Conservation (phyloP, 1,140 invertebrate genomes). For the Camponotus vicinus region DNA sequence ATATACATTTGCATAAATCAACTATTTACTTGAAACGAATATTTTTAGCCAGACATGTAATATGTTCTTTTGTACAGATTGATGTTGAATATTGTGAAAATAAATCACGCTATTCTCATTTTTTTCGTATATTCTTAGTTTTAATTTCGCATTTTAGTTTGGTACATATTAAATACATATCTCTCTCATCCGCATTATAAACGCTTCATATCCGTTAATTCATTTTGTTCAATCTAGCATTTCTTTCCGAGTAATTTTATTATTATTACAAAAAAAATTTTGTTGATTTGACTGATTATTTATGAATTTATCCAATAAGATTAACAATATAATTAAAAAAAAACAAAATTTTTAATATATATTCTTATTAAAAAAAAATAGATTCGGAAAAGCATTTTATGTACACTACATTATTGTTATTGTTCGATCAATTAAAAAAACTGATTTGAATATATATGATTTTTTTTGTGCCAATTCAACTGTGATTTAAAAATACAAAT, state of each 20-base stretch:
- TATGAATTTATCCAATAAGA: no score
- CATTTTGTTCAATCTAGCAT: no score
- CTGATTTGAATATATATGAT: neutral
- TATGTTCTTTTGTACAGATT: neutral
- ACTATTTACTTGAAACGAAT: neutral
- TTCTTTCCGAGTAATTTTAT: no score
- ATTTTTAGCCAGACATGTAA: neutral
- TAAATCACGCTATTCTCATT: slow-evolving; percentile 1
- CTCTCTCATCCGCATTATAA: no score
- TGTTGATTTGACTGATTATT: no score
- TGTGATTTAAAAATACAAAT: neutral
- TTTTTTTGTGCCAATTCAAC: neutral
- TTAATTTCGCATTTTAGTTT: neutral
- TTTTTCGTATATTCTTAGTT: neutral
- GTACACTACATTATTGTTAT: no score
- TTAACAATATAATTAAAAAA: no score
- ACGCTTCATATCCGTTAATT: no score
- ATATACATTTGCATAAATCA: neutral
- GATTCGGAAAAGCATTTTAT: no score
- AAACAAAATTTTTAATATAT: no score
- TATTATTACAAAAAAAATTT: no score
- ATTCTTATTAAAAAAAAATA: no score
- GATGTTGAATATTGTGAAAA: neutral
- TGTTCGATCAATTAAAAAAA: neutral
- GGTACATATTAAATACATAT: neutral